phyloP scores from a whole-genome alignment of 2,113 vertebrate species.

The Sinocyclocheilus anophthalmus region DNA sequence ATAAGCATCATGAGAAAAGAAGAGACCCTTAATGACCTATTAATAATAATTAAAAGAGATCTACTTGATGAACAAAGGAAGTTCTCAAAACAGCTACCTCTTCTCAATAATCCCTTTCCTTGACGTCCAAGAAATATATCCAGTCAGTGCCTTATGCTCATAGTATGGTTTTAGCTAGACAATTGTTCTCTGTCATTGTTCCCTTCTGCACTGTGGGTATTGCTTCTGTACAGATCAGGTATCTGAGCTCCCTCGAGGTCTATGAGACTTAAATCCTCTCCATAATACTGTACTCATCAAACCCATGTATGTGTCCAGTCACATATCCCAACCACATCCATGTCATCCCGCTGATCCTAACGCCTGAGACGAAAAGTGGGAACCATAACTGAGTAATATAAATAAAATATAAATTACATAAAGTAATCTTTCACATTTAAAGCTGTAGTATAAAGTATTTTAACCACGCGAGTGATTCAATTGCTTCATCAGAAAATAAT shows the following conservation, averaged over 20 bases:
- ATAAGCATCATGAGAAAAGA: too few relatives aligned
- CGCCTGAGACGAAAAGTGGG: not conserved
- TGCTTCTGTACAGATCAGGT: rapidly evolving
- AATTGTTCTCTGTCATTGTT: rapidly evolving
- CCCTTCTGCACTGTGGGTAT: conserved; percentile 16
- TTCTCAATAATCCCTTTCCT: too few relatives aligned
- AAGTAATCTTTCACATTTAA: not conserved
- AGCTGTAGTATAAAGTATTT: not conserved
- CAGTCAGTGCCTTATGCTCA: too few relatives aligned
- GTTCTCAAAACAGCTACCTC: too few relatives aligned
- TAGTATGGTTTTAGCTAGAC: too few relatives aligned
- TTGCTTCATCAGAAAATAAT: not conserved
- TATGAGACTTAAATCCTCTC: conserved; percentile 58
- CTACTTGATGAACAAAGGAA: too few relatives aligned
- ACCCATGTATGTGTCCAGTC: rapidly evolving
- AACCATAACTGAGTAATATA: too few relatives aligned
- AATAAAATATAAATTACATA: too few relatives aligned
- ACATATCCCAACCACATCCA: not conserved
- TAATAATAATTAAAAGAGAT: too few relatives aligned
- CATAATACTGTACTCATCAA: rapidly evolving
- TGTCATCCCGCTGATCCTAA: conserved; percentile 11
- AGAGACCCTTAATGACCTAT: too few relatives aligned
- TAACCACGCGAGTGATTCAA: not conserved
- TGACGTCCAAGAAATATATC: too few relatives aligned
- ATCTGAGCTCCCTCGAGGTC: conserved; percentile 45